Evolutionary conservation across 2,113 vertebrate genomes (phyloP).

Genomic region (Cephalopterus ornatus): DNA sequence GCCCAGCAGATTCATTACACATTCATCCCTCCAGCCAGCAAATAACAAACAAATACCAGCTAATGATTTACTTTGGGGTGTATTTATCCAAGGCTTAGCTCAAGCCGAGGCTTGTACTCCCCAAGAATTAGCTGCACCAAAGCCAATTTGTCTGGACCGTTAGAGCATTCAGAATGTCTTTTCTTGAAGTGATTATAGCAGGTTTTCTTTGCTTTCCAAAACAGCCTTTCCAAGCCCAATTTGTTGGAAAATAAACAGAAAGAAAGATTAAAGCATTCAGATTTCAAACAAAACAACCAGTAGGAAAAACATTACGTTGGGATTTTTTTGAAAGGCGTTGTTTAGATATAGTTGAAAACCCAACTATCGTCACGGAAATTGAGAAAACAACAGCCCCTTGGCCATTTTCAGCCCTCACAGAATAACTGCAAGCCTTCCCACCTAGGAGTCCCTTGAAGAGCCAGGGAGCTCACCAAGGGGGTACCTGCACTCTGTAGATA

Average conservation of each 20-base stretch:
- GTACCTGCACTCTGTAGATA: fast-evolving
- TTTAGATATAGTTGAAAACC: background rate
- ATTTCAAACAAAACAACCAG: background rate
- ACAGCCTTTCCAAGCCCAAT: background rate
- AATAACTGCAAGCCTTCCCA: background rate
- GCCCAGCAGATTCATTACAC: background rate
- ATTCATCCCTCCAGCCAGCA: background rate
- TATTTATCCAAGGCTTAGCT: background rate
- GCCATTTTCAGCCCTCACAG: background rate
- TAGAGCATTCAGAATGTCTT: background rate
- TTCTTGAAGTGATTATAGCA: background rate
- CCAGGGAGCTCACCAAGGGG: background rate
- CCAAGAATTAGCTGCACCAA: background rate
- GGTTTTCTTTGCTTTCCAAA: background rate
- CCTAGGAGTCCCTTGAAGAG: background rate
- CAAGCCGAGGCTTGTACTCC: background rate
- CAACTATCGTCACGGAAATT: background rate
- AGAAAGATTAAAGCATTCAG: background rate
- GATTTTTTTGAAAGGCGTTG: background rate
- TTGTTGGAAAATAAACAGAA: background rate
- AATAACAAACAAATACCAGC: background rate
- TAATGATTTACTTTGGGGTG: background rate
- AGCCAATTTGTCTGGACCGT: background rate
- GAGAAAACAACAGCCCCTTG: background rate
- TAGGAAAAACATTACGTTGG: background rate